Evolutionary conservation across 1,140 invertebrate genomes (phyloP).

Genomic region (Paralvinella palmiformis): DNA sequence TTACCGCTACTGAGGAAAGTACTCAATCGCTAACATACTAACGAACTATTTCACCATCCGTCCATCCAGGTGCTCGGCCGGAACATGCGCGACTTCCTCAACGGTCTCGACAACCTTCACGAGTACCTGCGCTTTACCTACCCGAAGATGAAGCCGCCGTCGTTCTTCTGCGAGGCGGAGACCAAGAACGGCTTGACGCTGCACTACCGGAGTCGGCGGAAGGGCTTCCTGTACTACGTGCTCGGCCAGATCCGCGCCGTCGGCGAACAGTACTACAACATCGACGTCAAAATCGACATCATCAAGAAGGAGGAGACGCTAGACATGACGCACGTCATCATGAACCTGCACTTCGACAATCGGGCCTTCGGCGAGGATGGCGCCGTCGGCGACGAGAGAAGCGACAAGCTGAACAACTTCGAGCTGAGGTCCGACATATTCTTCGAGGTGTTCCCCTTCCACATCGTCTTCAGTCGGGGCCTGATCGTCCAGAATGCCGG

Average conservation of each 20-base stretch:
- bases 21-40: too few species aligned
- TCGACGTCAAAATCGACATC: slow-evolving; percentile 60
- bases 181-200: slow-evolving; percentile 63
- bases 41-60: too few species aligned
- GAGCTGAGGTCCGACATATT: slow-evolving; percentile 65
- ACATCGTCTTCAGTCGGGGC: slow-evolving; percentile 89
- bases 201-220: slow-evolving; percentile 74
- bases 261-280: slow-evolving; percentile 66
- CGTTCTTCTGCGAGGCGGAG: slow-evolving; percentile 91
- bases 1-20: too few species aligned
- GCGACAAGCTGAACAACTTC: slow-evolving; percentile 17
- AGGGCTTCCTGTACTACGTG: slow-evolving; percentile 88
- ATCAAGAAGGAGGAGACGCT: slow-evolving; percentile 55
- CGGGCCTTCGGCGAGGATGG: too few species aligned
- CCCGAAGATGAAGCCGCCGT: slow-evolving; percentile 81
- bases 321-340: slow-evolving; percentile 66
- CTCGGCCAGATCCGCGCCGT: slow-evolving; percentile 80
- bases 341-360: slow-evolving; percentile 90
- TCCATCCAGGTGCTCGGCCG: slow-evolving; percentile 71
- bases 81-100: slow-evolving; percentile 88
- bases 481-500: slow-evolving; percentile 80
- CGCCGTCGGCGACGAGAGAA: too few species aligned
- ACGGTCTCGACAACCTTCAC: slow-evolving; percentile 83
- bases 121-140: slow-evolving; percentile 83
- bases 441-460: slow-evolving; percentile 97